Evolutionary conservation across 2,113 vertebrate genomes (phyloP).

Genomic region (Orycteropus afer): DNA sequence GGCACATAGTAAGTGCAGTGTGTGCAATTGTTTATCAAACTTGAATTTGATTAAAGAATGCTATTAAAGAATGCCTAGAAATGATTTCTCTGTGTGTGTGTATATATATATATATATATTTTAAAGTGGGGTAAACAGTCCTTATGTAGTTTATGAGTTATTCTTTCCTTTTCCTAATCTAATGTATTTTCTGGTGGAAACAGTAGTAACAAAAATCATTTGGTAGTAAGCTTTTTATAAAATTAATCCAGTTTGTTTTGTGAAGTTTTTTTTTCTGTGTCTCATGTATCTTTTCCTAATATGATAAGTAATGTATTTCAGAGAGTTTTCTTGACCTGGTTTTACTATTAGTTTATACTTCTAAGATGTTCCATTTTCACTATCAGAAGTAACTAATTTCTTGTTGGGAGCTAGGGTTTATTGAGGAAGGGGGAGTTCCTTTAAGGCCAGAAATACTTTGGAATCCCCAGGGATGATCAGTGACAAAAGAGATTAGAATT

Average conservation of each 20-base stretch:
- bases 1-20: not conserved
- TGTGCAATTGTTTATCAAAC: not conserved
- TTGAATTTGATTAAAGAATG: not conserved
- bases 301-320: slow-evolving; percentile 36
- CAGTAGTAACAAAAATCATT: not conserved
- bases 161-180: not conserved
- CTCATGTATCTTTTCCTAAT: slow-evolving; percentile 42
- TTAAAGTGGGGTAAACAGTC: not conserved
- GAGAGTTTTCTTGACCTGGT: slow-evolving; percentile 33
- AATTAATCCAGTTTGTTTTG: not conserved
- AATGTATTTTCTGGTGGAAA: slow-evolving; percentile 4
- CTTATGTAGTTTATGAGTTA: not conserved
- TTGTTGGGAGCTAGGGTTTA: slow-evolving; percentile 55
- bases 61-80: not conserved
- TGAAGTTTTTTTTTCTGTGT: not conserved
- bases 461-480: slow-evolving; percentile 80
- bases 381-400: slow-evolving; percentile 62
- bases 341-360: slow-evolving; percentile 66
- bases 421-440: slow-evolving; percentile 77
- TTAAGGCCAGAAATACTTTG: slow-evolving; percentile 52
- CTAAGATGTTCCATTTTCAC: slow-evolving; percentile 59
- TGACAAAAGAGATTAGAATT: slow-evolving; percentile 76
- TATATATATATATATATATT: too few relatives aligned
- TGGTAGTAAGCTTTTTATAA: slow-evolving; percentile 10
- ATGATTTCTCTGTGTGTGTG: slow-evolving; percentile 11